Evolutionary conservation across 2,888 invertebrate genomes (phyloP), one percentile per base, ranked within the genome.

Genomic region (Pseudoips prasinana): DNA sequence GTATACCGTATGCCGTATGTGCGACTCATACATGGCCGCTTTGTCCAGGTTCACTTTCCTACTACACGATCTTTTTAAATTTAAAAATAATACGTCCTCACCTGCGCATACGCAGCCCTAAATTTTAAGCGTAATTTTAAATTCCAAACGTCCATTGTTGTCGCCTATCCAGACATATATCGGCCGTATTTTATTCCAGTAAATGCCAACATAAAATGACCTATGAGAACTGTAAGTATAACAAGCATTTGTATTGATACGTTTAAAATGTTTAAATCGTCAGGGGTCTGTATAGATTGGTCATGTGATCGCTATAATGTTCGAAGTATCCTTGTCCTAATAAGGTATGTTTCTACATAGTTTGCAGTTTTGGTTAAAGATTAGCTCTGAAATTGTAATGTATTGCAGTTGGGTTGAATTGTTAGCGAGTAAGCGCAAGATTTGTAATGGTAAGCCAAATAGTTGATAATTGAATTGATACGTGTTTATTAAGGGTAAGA

Each of bases 61-160:
- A 35, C 43, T 9, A 51, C 47, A 25, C 10, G 28, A 43, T 26
- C 30, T 43, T 39, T 48, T 41, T 37, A 32, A 48, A 39, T n/a
- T 7, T 1, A 27, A 33, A 28, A 22, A 25, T 20, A 11, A 3
- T 0, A 11, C 14, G 10, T 10, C 25, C 24, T 22, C 23, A 14
- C 14, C 25, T 33, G 43, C 40, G 39, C 51, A 35, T 32, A 38
- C 60, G 48, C 75, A 73, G 39, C 76, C 74, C 75, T 79, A 65
- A 64, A 73, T 67, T 72, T 74, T 64, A 67, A 73, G 65, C 73
- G 70, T 71, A 77, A 82, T 82, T 83, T 83, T 69, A 80, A 82
- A 83, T 82, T 83, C 81, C 71, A 55, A 75, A 64, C 68, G 59
- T 60, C 79, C 74, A 79, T 81, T 81, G 80, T 81, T 71, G 77